These are phyloP conservation scores for Heteromyza rotundicornis DNA, from an alignment of 2,888 invertebrate genomes.

Conservation along the genomic window DNA sequence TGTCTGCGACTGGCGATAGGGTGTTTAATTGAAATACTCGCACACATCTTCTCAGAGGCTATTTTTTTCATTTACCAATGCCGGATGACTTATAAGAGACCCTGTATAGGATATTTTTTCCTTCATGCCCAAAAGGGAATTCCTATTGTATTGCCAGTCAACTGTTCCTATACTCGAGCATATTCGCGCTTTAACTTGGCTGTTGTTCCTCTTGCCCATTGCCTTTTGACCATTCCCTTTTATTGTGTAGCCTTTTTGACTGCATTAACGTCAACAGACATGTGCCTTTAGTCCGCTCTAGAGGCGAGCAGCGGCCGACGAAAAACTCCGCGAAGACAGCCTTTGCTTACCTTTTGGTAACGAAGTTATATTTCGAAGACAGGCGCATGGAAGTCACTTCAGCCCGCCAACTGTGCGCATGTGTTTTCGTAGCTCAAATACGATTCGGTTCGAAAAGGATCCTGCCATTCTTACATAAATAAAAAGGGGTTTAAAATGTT, in stretches of 20 bases:
- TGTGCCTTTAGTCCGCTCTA: constrained; percentile 30
- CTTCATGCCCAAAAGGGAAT: constrained; percentile 34
- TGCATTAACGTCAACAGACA: constrained; percentile 34
- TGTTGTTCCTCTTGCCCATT: neutral
- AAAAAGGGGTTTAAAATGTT: no score
- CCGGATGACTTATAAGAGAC: neutral
- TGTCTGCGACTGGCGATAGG: no score
- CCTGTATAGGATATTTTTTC: neutral
- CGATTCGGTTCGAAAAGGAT: no score
- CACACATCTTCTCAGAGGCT: no score
- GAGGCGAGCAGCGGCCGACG: constrained; percentile 3
- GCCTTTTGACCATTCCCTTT: neutral
- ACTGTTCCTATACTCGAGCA: constrained; percentile 2
- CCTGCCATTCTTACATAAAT: no score
- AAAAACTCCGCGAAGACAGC: no score
- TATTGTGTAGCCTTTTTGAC: constrained; percentile 3
- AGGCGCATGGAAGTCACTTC: neutral
- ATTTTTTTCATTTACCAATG: neutral
- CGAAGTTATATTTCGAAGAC: neutral
- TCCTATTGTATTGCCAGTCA: constrained; percentile 37
- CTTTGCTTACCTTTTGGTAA: neutral
- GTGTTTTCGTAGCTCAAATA: no score
- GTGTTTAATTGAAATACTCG: constrained; percentile 22
- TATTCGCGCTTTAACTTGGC: neutral
- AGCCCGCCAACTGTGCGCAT: constrained; percentile 22